phyloP scores from a whole-genome alignment of 2,888 invertebrate genomes.

The Linhomoeus sp. region DNA sequence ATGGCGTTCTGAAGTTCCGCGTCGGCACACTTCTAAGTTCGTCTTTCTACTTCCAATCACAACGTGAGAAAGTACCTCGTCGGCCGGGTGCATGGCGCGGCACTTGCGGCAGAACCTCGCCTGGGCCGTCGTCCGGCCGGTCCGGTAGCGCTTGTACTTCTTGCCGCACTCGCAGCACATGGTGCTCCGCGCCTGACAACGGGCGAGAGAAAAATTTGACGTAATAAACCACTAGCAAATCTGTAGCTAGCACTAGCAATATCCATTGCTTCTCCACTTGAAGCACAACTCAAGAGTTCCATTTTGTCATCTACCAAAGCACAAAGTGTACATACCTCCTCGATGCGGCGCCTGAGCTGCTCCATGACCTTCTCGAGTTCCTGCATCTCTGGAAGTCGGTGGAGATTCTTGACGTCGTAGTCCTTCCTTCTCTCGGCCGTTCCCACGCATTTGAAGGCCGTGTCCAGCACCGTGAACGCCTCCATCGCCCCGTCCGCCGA shows the following conservation, averaged over 20 bases:
- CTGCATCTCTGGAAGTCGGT: slow-evolving; percentile 49
- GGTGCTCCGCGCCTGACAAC: slow-evolving; percentile 53
- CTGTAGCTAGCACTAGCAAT: no score
- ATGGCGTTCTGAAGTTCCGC: slow-evolving; percentile 88
- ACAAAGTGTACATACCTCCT: slow-evolving; percentile 37
- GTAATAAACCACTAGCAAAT: no score
- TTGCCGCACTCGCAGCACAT: slow-evolving; percentile 82
- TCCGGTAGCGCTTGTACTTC: slow-evolving; percentile 63
- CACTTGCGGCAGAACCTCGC: slow-evolving; percentile 64
- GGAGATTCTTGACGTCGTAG: slow-evolving; percentile 16
- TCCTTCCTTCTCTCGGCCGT: slow-evolving; percentile 45
- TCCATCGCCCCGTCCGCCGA: slow-evolving; percentile 84
- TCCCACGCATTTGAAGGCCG: slow-evolving; percentile 82
- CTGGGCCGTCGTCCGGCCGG: slow-evolving; percentile 69
- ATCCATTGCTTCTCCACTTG: no score
- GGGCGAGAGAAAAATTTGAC: background rate
- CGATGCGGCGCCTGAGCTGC: slow-evolving; percentile 76
- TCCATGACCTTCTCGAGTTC: slow-evolving; percentile 66
- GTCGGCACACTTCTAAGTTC: no score
- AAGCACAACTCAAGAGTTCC: background rate
- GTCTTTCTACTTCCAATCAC: no score
- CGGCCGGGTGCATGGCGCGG: slow-evolving; percentile 25
- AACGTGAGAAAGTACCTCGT: slow-evolving; percentile 36
- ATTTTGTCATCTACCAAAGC: background rate
- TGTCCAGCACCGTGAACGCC: slow-evolving; percentile 81